phyloP scores from a whole-genome alignment of 1,140 invertebrate species.

The Scaptomyza graminum region DNA sequence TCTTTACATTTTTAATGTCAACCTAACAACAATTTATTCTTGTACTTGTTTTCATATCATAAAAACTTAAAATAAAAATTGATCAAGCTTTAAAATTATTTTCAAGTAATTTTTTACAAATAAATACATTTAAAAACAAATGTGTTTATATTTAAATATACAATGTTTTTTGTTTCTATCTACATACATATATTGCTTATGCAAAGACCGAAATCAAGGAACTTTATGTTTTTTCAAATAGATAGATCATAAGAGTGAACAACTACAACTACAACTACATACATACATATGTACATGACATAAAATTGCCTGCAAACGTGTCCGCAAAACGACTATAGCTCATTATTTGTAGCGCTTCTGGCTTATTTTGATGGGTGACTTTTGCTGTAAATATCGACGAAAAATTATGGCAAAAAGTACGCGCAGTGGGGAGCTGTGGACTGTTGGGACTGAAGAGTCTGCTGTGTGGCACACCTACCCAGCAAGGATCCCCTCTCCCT shows the following conservation, averaged over 20 bases:
- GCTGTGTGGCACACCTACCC: slow-evolving; percentile 28
- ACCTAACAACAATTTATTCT: too few species aligned
- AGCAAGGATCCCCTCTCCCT: neutral
- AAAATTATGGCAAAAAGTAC: slow-evolving; percentile 60
- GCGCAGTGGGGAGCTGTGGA: slow-evolving; percentile 37
- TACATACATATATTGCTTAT: too few species aligned
- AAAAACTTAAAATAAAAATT: too few species aligned
- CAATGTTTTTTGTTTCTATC: too few species aligned
- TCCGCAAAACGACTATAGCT: slow-evolving; percentile 11
- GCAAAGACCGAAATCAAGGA: too few species aligned
- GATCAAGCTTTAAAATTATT: too few species aligned
- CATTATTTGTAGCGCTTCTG: slow-evolving; percentile 26
- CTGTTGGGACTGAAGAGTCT: neutral
- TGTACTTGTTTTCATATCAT: too few species aligned
- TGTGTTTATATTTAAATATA: too few species aligned
- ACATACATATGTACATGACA: neutral
- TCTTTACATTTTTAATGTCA: too few species aligned
- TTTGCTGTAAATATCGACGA: slow-evolving; percentile 68
- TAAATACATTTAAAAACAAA: too few species aligned
- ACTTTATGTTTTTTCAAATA: too few species aligned
- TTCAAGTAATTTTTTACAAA: too few species aligned
- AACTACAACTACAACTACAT: neutral
- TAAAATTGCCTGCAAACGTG: slow-evolving; percentile 1
- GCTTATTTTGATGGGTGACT: slow-evolving; percentile 71
- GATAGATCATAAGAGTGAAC: neutral